Percentiles rank a stretch among this genome's conserved stretches.
phyloP scores from a whole-genome alignment of 2,888 invertebrate genomes.

The Cantharis flavilabris region DNA sequence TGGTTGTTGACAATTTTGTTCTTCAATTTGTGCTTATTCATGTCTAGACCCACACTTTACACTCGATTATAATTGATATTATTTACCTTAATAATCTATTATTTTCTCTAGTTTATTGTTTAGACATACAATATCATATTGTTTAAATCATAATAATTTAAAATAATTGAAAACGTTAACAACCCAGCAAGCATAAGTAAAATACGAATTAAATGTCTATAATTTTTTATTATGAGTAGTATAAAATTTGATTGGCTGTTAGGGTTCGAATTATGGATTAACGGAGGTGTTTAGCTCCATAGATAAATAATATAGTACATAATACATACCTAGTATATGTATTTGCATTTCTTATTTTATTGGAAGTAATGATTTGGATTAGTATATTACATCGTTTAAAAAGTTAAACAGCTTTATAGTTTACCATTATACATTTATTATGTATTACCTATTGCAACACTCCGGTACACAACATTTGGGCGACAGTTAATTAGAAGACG shows the following conservation, averaged over 20 bases:
- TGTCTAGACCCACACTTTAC: slow-evolving; percentile 35
- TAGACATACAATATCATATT: neutral
- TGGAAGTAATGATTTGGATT: too few relatives aligned
- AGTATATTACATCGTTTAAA: too few relatives aligned
- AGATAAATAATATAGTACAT: too few relatives aligned
- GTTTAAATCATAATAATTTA: neutral
- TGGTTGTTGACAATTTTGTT: slow-evolving; percentile 21
- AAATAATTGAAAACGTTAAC: neutral
- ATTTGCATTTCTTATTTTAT: too few relatives aligned
- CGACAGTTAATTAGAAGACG: too few relatives aligned
- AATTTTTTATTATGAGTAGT: neutral
- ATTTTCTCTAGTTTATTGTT: slow-evolving; percentile 10
- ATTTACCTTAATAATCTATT: slow-evolving; percentile 11
- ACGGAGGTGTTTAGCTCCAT: neutral
- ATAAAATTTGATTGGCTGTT: too few relatives aligned
- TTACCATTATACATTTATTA: too few relatives aligned
- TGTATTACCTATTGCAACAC: too few relatives aligned
- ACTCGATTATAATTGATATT: slow-evolving; percentile 33
- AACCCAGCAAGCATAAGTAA: neutral
- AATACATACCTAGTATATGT: too few relatives aligned
- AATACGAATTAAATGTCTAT: neutral
- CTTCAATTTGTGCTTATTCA: slow-evolving; percentile 37
- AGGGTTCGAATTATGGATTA: too few relatives aligned
- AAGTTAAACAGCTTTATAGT: too few relatives aligned
- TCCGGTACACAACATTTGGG: too few relatives aligned